A percentile compares a stretch with the other conserved stretches of the same genome.
These are phyloP conservation scores for Orycteropus afer DNA, from an alignment of 2,113 vertebrate genomes.

Conservation along the genomic window DNA sequence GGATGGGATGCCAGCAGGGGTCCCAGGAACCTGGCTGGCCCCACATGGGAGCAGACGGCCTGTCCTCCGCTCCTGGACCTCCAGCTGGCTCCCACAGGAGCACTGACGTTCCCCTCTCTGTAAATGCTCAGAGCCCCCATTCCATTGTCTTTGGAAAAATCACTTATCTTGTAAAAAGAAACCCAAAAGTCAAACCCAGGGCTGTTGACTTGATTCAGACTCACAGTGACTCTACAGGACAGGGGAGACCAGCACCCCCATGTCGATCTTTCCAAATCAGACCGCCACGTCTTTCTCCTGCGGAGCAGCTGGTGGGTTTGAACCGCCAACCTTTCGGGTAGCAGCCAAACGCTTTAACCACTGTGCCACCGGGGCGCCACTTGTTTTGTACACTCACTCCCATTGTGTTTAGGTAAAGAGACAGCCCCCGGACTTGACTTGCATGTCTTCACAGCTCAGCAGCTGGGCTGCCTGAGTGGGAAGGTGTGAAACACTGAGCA, in stretches of 20 bases:
- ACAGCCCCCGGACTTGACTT: accelerated
- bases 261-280: too few relatives aligned
- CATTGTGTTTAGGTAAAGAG: background rate
- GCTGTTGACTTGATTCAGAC: too few relatives aligned
- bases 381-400: background rate
- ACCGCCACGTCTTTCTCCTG: too few relatives aligned
- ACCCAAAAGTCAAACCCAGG: too few relatives aligned
- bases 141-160: background rate
- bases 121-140: accelerated
- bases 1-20: background rate
- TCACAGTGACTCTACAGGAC: too few relatives aligned
- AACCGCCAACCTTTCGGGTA: too few relatives aligned
- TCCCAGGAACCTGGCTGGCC: background rate
- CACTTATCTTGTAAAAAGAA: background rate
- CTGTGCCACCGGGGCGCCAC: background rate
- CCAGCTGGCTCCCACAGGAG: accelerated
- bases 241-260: too few relatives aligned
- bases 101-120: background rate
- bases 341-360: background rate
- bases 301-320: too few relatives aligned
- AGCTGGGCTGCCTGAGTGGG: background rate
- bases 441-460: background rate
- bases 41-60: too few relatives aligned
- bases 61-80: accelerated
- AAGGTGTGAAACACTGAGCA: background rate